phyloP scores from a whole-genome alignment of 2,797 vertebrate genomes.

The Lophius americanus region DNA sequence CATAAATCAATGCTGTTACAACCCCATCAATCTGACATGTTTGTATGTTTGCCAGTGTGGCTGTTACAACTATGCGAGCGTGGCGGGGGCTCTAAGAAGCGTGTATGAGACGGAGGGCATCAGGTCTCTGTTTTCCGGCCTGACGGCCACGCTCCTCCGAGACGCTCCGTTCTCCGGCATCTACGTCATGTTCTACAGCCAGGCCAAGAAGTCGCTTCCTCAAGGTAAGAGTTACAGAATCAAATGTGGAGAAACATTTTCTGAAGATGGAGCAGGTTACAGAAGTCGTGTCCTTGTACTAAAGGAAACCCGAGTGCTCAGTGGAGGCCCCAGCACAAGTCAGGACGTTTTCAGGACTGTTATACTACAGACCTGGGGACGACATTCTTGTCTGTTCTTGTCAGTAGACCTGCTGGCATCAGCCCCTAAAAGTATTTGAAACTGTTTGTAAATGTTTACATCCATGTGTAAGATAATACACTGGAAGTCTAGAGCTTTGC shows the following conservation, averaged over 20 bases:
- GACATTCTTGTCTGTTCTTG: no score
- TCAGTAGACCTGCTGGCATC: no score
- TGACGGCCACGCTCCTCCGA: constrained; percentile 91
- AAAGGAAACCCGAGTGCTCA: no score
- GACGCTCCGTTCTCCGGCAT: constrained; percentile 97
- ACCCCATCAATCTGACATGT: background rate
- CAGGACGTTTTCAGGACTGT: no score
- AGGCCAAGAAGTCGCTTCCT: constrained; percentile 85
- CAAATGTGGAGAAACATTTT: background rate
- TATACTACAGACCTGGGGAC: no score
- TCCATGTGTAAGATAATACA: no score
- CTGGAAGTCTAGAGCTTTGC: no score
- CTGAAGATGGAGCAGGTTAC: background rate
- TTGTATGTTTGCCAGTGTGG: constrained; percentile 84
- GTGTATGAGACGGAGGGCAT: constrained; percentile 89
- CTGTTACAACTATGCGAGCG: constrained; percentile 87
- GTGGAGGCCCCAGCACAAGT: no score
- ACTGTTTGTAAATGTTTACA: no score
- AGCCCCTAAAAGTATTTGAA: no score
- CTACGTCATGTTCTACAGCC: constrained; percentile 98
- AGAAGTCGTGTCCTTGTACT: background rate
- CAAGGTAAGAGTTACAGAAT: constrained; percentile 75
- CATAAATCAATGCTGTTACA: background rate
- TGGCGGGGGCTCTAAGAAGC: constrained; percentile 86
- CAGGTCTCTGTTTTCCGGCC: constrained; percentile 91